These are phyloP conservation scores for Recurvirostra avosetta DNA, from an alignment of 2,113 vertebrate genomes.

Conservation along the genomic window DNA sequence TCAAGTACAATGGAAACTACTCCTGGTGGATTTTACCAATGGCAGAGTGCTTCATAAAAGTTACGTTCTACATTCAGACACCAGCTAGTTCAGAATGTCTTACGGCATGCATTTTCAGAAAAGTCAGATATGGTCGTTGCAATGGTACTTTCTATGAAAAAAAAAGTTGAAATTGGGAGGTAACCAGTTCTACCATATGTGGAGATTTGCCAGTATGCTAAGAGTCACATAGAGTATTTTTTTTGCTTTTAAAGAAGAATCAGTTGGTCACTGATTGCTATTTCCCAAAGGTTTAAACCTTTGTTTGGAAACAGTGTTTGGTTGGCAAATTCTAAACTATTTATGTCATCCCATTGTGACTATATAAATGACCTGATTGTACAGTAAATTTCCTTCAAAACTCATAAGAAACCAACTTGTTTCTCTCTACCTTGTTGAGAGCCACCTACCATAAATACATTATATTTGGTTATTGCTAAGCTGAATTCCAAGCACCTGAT, in stretches of 20 bases:
- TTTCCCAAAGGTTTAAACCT: background rate
- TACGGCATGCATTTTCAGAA: background rate
- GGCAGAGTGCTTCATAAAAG: background rate
- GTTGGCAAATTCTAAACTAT: background rate
- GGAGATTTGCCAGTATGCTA: background rate
- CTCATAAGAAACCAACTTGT: background rate
- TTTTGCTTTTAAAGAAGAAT: background rate
- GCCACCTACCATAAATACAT: background rate
- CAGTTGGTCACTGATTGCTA: background rate
- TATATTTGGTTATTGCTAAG: conserved; percentile 13
- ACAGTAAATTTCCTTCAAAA: background rate
- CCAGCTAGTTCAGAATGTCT: background rate
- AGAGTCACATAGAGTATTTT: background rate
- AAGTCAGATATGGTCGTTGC: background rate
- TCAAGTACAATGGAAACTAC: background rate
- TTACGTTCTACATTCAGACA: background rate
- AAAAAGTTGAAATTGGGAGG: background rate
- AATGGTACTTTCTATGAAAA: background rate
- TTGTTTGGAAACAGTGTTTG: background rate
- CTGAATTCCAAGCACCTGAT: background rate
- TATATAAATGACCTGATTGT: background rate
- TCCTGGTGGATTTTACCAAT: background rate
- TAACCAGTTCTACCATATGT: background rate
- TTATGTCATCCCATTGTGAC: background rate
- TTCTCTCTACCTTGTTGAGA: background rate